Conservation (phyloP, 1,140 invertebrate species). For the Drosophila hydei region DNA sequence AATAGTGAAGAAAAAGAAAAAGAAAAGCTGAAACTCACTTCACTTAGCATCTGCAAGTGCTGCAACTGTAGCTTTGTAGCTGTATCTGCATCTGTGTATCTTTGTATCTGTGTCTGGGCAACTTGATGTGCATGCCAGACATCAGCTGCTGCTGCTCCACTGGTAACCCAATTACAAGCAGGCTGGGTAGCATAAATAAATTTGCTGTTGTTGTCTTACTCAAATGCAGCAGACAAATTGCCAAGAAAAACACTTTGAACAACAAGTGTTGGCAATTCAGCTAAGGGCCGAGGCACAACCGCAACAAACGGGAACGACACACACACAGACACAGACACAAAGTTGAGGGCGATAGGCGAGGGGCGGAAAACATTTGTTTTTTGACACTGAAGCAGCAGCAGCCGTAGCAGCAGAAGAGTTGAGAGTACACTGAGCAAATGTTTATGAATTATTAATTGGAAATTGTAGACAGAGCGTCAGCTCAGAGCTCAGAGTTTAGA, state of each 20-base stretch:
- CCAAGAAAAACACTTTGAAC: slow-evolving; percentile 72
- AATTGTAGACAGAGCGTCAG: slow-evolving; percentile 48
- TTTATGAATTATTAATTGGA: slow-evolving; percentile 80
- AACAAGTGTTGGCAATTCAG: slow-evolving; percentile 58
- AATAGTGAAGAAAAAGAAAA: neutral
- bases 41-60: slow-evolving; percentile 23
- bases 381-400: slow-evolving; percentile 20
- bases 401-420: slow-evolving; percentile 10
- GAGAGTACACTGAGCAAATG: slow-evolving; percentile 40
- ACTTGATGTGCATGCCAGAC: slow-evolving; percentile 29
- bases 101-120: neutral
- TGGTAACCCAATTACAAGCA: slow-evolving; percentile 67
- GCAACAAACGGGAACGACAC: neutral
- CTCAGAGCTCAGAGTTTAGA: too few relatives aligned
- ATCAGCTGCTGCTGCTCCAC: slow-evolving; percentile 43
- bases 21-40: slow-evolving; percentile 29
- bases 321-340: too few relatives aligned
- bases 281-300: neutral
- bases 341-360: neutral
- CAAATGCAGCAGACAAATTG: slow-evolving; percentile 62
- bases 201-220: slow-evolving; percentile 43
- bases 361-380: slow-evolving; percentile 25
- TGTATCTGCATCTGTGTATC: slow-evolving; percentile 15
- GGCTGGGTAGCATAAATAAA: slow-evolving; percentile 60
- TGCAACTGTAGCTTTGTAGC: slow-evolving; percentile 1